Evolutionary conservation across 2,888 invertebrate genomes (phyloP), one percentile per base, ranked within the genome.

Genomic region (Protonemura montana): DNA sequence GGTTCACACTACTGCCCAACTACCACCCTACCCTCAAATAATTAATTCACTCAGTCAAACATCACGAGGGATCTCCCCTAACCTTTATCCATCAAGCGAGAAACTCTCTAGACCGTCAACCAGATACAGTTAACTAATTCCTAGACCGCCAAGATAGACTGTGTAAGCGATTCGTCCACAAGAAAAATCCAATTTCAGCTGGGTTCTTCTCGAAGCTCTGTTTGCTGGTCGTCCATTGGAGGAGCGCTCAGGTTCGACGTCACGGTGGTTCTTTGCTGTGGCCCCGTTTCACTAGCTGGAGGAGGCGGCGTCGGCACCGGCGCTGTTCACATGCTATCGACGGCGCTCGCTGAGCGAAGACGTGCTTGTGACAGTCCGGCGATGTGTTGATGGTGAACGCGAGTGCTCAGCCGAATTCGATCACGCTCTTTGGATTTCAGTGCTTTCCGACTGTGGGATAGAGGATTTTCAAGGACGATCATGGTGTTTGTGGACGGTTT

Each of bases 91-190:
- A 27, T 81, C 29, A 27, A 59, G 7, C 82, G 25, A 28, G 6
- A 84, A 84, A 84, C 1, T 59, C 84, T 28, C 29, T 29, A n/a
- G 59, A 84, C 76, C 84, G 42, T 84, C 84, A 84, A 84, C 84
- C 28, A 84, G 13, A 42, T 76, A 84, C 84, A 84, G 84, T 84
- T 84, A 84, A 13, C 42, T 13, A 59, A 76, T 59, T 3, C 84
- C 83, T 42, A 83, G 42, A n/a, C n/a, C n/a, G 59, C 35, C 30
- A 29, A 82, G 82, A 83, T 42, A 83, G 26, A 30, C 81, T 28
- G 29, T 84, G 42, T 41, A 41, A 42, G 83, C 41, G 42, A 59
- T 16, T 59, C 59, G 59, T 13, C 59, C 59, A 13, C 21, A 59
- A 59, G 59, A 59, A 59, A 3, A 10, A 41, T 5, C 16, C 59